phyloP scores from a whole-genome alignment of 1,140 invertebrate genomes.

The Oreohelix idahoensis region DNA sequence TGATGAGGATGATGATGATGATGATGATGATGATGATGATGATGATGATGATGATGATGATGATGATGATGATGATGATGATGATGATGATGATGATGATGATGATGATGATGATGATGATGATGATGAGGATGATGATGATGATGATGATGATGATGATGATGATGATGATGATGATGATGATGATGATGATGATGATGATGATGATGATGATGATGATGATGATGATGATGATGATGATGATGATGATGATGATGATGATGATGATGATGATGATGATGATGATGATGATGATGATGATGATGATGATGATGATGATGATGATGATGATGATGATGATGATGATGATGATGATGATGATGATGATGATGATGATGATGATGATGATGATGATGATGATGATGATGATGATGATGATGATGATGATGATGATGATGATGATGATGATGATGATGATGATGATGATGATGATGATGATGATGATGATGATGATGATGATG shows the following conservation, averaged over 20 bases:
- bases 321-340: slow-evolving; percentile 12
- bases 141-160: too few relatives aligned
- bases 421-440: neutral
- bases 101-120: too few relatives aligned
- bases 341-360: neutral
- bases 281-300: slow-evolving; percentile 27
- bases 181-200: slow-evolving; percentile 28
- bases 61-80: slow-evolving; percentile 28
- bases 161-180: too few relatives aligned
- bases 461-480: too few relatives aligned
- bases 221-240: slow-evolving; percentile 28
- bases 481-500: too few relatives aligned
- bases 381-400: slow-evolving; percentile 2
- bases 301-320: slow-evolving; percentile 14
- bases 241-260: slow-evolving; percentile 24
- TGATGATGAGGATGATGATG: too few relatives aligned
- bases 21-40: slow-evolving; percentile 25
- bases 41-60: slow-evolving; percentile 28
- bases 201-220: slow-evolving; percentile 29
- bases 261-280: slow-evolving; percentile 17
- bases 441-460: neutral
- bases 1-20: too few relatives aligned
- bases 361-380: neutral
- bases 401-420: neutral
- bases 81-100: slow-evolving; percentile 26